Base-by-base conservation (phyloP, 1,140 invertebrate species). In the Doryteuthis pealeii region DNA sequence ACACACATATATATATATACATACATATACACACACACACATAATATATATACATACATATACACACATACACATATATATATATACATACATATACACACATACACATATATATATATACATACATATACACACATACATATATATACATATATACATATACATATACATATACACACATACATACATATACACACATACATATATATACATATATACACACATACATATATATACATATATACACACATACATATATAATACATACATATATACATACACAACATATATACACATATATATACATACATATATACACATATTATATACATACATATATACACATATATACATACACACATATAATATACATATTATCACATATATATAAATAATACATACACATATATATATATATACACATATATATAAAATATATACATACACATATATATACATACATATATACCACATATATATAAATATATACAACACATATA, bases 351-450 rank as follows among this genome's bases (percentile, higher is more conserved):
- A 70, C 43, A 74, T 26, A 74, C 43, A 74, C 43, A 73, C 32
- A 75, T 45, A 75, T 40, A 72, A 72, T 69, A 74, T 32, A 74
- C 30, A 72, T 43, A 74, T n/a, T n/a, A n/a, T n/a, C 35, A 74
- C 33, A 74, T 69, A 74, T 43, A 74, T 49, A 74, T 43, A 74
- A 33, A 74, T 35, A 74, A n/a, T n/a, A 74, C 30, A 72, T 43
- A 74, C 35, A 74, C 33, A 74, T 69, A 74, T 43, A 74, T 49
- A 74, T 43, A 74, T 69, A 74, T 35, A 74, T 69, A 74, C 33
- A 74, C 35, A 74, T 35, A 74, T 69, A 69, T 43, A 69, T 58
- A 58, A 18, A 58, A 5, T 40, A n/a, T n/a, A n/a, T n/a, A n/a
- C n/a, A n/a, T n/a, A n/a, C n/a, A n/a, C 49, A 67, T 58, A 67